Evolutionary conservation across 2,113 vertebrate genomes (phyloP).

Genomic region (Hippocampus mohnikei): DNA sequence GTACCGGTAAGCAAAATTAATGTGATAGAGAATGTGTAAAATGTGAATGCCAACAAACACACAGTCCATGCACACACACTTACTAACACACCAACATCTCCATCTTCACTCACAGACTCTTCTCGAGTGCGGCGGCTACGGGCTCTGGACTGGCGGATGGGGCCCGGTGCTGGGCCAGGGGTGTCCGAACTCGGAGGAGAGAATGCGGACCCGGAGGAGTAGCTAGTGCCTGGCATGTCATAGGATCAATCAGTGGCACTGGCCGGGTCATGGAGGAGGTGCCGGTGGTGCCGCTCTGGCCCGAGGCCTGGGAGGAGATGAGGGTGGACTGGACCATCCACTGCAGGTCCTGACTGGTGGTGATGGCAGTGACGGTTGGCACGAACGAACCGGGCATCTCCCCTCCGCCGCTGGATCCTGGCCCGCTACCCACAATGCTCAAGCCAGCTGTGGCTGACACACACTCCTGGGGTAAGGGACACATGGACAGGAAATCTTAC

Average conservation of each 20-base stretch:
- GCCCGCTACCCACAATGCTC: conserved; percentile 67
- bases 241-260: conserved; percentile 81
- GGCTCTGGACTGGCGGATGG: conserved; percentile 74
- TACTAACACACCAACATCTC: conserved; percentile 73
- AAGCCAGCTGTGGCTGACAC: conserved; percentile 66
- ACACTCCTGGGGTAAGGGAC: conserved; percentile 67
- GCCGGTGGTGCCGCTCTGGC: conserved; percentile 71
- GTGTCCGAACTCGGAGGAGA: conserved; percentile 66
- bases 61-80: conserved; percentile 60
- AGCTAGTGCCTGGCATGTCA: conserved; percentile 88
- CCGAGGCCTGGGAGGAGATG: conserved; percentile 90
- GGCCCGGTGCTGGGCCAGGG: conserved; percentile 71
- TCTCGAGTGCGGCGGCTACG: conserved; percentile 81
- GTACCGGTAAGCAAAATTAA: not conserved
- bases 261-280: conserved; percentile 74
- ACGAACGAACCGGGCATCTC: conserved; percentile 95
- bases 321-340: conserved; percentile 95
- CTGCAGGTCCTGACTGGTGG: conserved; percentile 95
- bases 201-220: conserved; percentile 75
- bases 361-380: conserved; percentile 95
- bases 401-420: conserved; percentile 70
- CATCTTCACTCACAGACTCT: conserved; percentile 84
- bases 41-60: conserved; percentile 42
- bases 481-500: conserved; percentile 13
- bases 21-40: conserved; percentile 14